Conservation (phyloP, 2,888 invertebrate genomes). For the Himalopsyche tibetana region DNA sequence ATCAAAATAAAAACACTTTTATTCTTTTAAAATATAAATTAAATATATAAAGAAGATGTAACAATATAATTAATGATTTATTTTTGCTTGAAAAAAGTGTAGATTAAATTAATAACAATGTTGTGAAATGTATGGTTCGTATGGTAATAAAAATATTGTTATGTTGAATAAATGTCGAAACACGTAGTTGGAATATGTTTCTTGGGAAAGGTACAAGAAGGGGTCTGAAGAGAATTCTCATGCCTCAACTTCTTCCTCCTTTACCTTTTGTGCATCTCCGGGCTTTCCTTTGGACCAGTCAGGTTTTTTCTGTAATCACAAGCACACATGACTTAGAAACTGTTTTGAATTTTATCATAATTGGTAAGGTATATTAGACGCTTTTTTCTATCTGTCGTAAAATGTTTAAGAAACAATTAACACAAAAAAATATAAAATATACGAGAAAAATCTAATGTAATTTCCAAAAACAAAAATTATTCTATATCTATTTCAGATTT, state of each 20-base stretch:
- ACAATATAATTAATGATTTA: constrained; percentile 52
- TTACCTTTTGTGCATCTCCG: constrained; percentile 92
- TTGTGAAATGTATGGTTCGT: constrained; percentile 60
- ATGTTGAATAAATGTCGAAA: constrained; percentile 67
- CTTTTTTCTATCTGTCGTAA: too few relatives aligned
- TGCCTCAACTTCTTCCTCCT: constrained; percentile 89
- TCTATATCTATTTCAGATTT: too few relatives aligned
- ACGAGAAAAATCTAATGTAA: too few relatives aligned
- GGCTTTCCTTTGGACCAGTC: constrained; percentile 95
- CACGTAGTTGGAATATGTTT: constrained; percentile 69
- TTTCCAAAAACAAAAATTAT: too few relatives aligned
- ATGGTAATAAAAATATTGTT: constrained; percentile 54
- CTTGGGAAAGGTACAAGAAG: constrained; percentile 59
- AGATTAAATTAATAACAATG: constrained; percentile 53
- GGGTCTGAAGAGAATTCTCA: constrained; percentile 73
- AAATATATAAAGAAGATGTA: constrained; percentile 55
- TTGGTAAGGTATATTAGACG: too few relatives aligned
- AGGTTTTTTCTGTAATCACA: constrained; percentile 87
- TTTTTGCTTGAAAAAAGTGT: constrained; percentile 43
- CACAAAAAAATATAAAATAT: too few relatives aligned
- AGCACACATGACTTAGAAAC: not conserved
- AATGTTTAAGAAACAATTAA: too few relatives aligned
- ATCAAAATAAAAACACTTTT: constrained; percentile 62
- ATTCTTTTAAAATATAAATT: constrained; percentile 63
- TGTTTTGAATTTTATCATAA: not conserved